Percentiles rank a stretch among this genome's conserved stretches.
Conservation (phyloP, 2,113 vertebrate genomes). For the Prolemur simus region DNA sequence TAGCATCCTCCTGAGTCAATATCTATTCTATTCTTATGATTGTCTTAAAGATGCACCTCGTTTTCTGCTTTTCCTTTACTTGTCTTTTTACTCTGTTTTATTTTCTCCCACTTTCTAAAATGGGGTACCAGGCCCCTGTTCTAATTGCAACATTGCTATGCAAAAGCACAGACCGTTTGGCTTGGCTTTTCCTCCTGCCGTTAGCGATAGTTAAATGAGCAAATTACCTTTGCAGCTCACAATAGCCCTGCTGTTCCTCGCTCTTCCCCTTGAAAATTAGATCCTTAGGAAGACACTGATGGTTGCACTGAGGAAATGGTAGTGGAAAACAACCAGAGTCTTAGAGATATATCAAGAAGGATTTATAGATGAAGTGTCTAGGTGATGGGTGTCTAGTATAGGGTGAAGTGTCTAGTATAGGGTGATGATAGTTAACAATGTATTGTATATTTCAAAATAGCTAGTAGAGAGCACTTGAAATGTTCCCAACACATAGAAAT, state of each 20-base stretch:
- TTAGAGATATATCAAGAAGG: not conserved
- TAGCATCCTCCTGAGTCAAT: not conserved
- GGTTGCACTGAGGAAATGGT: not conserved
- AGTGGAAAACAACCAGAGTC: not conserved
- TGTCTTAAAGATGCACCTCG: not conserved
- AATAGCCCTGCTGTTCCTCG: not conserved
- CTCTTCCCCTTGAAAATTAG: conserved; percentile 30
- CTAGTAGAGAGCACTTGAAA: not conserved
- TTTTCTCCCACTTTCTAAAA: conserved; percentile 21
- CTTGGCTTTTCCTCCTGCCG: not conserved
- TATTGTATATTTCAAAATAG: not conserved
- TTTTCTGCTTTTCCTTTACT: not conserved
- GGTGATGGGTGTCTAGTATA: too few species aligned
- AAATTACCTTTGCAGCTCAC: not conserved
- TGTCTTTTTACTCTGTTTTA: not conserved
- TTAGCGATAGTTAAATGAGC: not conserved
- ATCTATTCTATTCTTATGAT: not conserved
- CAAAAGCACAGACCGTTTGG: conserved; percentile 9
- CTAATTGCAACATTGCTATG: not conserved
- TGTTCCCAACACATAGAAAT: not conserved
- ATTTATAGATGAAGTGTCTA: not conserved
- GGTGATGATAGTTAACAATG: not conserved
- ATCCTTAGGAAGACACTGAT: not conserved
- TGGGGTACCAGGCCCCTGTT: not conserved
- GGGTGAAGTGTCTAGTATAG: too few species aligned